Evolutionary conservation across 2,888 invertebrate genomes (phyloP), one percentile per base, ranked within the genome.

Genomic region (Ochropacha duplaris): DNA sequence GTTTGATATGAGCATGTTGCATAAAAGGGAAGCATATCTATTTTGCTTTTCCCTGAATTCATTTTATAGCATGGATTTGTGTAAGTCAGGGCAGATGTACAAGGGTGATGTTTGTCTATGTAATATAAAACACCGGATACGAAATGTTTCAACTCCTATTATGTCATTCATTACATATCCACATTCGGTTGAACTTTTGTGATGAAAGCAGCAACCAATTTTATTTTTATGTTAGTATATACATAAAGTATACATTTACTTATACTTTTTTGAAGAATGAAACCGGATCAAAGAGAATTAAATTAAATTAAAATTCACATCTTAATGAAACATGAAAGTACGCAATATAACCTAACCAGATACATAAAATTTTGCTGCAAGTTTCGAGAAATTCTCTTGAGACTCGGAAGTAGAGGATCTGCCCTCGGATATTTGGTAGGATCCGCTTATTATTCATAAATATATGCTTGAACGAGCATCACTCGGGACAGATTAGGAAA

Each of bases 311-410:
- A 12, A 31, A 12, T 31, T 12, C 31, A 3, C 31, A 31, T 39
- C 6, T 0, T 44, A n/a, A 44, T 44, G n/a, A 5, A n/a, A 44
- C 9, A 44, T 16, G 19, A 39, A 19, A 44, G 9, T 44, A 44
- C 19, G 19, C n/a, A 44, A 16, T 16, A 16, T 9, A 44, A 44
- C 44, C 9, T 6, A 16, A 16, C 39, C 9, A 19, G 44, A 44
- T 44, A 44, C 31, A 31, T 31, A 31, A 12, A 12, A 31, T 12
- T 31, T 31, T 12, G 19, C 31, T 22, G 11, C 31, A 52, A 34
- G 19, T 52, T 31, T 52, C 11, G 31, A 19, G 22, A 31, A 51
- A 28, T 51, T 51, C 51, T 51, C 51, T 28, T 12, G 52, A 34
- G 52, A n/a, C 22, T 22, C 6, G 16, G 22, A 11, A 52, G 52